Evolutionary conservation across 2,113 vertebrate genomes (phyloP).

Genomic region (Saimiri boliviensis): DNA sequence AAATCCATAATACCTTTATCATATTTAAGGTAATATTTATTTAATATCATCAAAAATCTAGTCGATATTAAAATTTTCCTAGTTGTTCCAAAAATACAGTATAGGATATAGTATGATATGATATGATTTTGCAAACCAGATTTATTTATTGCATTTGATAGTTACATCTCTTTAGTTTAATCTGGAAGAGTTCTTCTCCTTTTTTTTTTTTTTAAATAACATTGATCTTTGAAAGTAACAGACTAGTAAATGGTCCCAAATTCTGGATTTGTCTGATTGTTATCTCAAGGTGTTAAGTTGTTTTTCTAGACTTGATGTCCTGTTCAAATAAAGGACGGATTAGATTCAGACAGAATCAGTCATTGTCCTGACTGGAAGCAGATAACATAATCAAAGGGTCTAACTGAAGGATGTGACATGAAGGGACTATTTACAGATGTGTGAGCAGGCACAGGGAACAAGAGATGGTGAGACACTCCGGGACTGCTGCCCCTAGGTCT

Average conservation of each 20-base stretch:
- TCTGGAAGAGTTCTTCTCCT: not conserved
- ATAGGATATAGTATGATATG: not conserved
- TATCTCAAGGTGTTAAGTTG: not conserved
- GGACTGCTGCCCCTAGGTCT: not conserved
- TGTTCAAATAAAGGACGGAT: not conserved
- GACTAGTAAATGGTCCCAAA: not conserved
- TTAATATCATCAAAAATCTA: constrained; percentile 20
- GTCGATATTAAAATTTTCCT: constrained; percentile 1
- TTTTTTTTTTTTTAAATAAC: not conserved
- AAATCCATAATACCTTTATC: not conserved
- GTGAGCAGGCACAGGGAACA: not conserved
- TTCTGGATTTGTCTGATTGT: constrained; percentile 16
- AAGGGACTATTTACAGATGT: not conserved
- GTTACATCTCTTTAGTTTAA: not conserved
- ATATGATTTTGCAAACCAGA: not conserved
- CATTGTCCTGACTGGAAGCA: not conserved
- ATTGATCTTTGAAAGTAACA: not conserved
- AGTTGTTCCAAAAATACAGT: not conserved
- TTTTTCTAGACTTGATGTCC: constrained; percentile 17
- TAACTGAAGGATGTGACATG: not conserved
- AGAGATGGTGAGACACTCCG: not conserved
- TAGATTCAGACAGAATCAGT: not conserved
- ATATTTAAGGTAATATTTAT: not conserved
- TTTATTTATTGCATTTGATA: not conserved
- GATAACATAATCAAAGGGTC: not conserved